Percentiles rank a stretch among this genome's conserved stretches.
Conservation (phyloP, 2,797 vertebrate genomes). For the Falco naumanni region DNA sequence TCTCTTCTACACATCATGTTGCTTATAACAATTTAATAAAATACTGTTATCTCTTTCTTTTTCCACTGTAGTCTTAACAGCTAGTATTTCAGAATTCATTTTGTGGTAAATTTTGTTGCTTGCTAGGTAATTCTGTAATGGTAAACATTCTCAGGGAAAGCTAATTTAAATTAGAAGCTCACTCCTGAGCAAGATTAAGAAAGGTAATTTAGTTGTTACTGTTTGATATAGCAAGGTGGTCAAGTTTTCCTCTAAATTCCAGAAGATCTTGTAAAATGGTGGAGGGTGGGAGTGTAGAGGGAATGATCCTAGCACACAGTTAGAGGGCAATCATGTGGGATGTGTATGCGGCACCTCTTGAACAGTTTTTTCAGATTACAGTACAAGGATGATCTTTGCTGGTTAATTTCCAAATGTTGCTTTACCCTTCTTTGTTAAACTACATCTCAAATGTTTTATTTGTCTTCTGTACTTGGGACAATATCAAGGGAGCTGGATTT, state of each 20-base stretch:
- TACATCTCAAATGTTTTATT: not conserved
- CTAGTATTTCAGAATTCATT: not conserved
- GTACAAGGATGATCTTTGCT: not conserved
- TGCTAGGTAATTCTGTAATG: not conserved
- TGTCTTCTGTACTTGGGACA: not conserved
- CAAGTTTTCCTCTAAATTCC: not conserved
- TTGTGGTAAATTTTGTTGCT: not conserved
- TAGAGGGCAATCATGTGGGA: not conserved
- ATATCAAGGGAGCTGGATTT: not conserved
- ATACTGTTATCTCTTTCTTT: not conserved
- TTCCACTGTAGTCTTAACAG: not conserved
- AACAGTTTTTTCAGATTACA: not conserved
- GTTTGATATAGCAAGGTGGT: not conserved
- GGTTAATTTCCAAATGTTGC: not conserved
- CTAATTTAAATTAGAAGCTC: not conserved
- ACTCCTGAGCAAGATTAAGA: not conserved
- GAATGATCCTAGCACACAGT: too few relatives aligned
- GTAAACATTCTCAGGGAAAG: not conserved
- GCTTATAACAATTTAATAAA: not conserved
- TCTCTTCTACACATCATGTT: not conserved
- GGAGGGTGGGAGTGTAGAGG: not conserved
- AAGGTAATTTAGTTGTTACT: not conserved
- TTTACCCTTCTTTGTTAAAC: not conserved
- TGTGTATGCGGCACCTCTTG: not conserved
- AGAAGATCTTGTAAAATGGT: not conserved